Conservation (phyloP, 2,888 invertebrate species). For the Meloe dianella region DNA sequence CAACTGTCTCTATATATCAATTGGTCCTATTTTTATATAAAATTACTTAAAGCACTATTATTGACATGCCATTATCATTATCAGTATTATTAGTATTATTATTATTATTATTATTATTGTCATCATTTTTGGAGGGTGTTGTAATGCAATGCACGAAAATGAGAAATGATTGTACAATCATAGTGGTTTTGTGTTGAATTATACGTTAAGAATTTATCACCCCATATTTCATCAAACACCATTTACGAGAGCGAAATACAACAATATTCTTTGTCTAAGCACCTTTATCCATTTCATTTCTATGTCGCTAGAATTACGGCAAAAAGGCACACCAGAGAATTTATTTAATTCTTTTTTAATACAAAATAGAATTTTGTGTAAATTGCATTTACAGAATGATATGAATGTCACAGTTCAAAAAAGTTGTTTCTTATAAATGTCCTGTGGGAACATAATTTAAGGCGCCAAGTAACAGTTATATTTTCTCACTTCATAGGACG, state of each 20-base stretch:
- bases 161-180: background rate
- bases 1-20: background rate
- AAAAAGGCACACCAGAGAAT: background rate
- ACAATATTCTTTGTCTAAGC: slow-evolving; percentile 2
- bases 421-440: too few species aligned
- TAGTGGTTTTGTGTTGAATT: background rate
- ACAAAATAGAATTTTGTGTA: too few species aligned
- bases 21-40: background rate
- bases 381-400: too few species aligned
- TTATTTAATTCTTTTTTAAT: too few species aligned
- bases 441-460: too few species aligned
- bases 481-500: too few species aligned
- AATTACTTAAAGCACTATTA: background rate
- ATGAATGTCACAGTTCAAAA: too few species aligned
- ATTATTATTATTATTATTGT: too few species aligned
- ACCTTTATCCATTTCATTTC: background rate
- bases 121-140: background rate
- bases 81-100: background rate
- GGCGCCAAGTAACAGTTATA: too few species aligned
- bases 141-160: background rate
- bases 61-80: background rate
- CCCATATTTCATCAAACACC: slow-evolving; percentile 5
- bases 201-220: slow-evolving; percentile 4
- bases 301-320: background rate
- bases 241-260: background rate